Conservation (phyloP, 2,888 invertebrate species). For the Acanthosepion lycidas region DNA sequence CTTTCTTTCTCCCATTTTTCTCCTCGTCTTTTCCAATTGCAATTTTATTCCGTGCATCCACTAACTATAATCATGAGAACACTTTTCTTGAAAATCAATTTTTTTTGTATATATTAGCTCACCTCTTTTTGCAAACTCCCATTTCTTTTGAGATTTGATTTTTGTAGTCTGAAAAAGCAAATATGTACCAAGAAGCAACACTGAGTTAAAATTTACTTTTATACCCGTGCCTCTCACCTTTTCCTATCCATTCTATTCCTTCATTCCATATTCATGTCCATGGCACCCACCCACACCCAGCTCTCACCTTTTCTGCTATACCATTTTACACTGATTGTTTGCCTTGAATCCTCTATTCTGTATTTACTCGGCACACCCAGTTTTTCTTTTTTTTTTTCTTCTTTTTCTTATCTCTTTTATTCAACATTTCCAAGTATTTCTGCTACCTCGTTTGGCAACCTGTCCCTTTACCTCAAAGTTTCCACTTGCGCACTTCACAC, state of each 20-base stretch:
- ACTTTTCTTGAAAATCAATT: no score
- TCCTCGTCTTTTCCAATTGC: not conserved
- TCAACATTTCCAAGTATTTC: not conserved
- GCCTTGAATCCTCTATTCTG: constrained; percentile 13
- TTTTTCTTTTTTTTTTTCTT: not conserved
- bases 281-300: not conserved
- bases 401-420: constrained; percentile 33
- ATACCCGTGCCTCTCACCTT: not conserved
- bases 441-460: not conserved
- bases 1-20: not conserved
- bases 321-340: constrained; percentile 4
- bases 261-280: constrained; percentile 4
- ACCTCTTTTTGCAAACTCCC: no score
- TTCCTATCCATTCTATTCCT: not conserved
- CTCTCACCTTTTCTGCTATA: not conserved
- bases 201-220: not conserved
- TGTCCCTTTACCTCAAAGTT: not conserved
- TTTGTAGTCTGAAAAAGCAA: not conserved
- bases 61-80: not conserved
- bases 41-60: not conserved
- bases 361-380: constrained; percentile 17
- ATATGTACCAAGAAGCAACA: not conserved
- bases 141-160: not conserved
- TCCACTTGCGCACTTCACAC: not conserved
- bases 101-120: no score